Conservation (phyloP, 1,140 invertebrate species). For the Drosophila leontia region DNA sequence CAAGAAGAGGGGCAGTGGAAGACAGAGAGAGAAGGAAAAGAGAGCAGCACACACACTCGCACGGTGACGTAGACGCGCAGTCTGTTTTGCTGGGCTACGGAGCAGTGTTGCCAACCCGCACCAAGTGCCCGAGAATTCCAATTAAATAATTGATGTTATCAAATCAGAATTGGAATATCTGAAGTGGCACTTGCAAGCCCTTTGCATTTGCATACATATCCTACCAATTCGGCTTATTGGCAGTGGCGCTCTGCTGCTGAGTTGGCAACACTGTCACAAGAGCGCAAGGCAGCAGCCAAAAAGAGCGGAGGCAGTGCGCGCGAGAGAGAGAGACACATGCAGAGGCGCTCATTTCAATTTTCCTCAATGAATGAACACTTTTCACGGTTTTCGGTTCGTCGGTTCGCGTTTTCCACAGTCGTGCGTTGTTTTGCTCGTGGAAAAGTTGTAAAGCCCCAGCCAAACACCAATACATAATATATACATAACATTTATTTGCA, state of each 20-base stretch:
- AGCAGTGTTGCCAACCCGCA: slow-evolving; percentile 38
- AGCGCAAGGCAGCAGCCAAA: slow-evolving; percentile 30
- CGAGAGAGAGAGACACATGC: slow-evolving; percentile 29
- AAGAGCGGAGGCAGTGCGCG: slow-evolving; percentile 16
- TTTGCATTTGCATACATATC: slow-evolving; percentile 8
- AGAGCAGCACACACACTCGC: slow-evolving; percentile 17
- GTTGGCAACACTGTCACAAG: slow-evolving; percentile 65
- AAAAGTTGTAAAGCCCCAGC: slow-evolving; percentile 43
- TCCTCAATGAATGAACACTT: slow-evolving; percentile 83
- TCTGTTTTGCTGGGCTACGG: slow-evolving; percentile 52
- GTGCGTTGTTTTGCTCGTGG: slow-evolving; percentile 42
- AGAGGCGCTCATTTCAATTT: slow-evolving; percentile 74
- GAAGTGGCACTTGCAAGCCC: not conserved
- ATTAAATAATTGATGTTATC: slow-evolving; percentile 36
- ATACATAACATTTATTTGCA: slow-evolving; percentile 40
- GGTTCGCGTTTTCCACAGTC: slow-evolving; percentile 62
- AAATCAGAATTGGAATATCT: slow-evolving; percentile 27
- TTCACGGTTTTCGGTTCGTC: slow-evolving; percentile 74
- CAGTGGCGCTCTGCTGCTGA: slow-evolving; percentile 51
- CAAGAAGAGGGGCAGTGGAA: slow-evolving; percentile 18
- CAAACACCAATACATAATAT: slow-evolving; percentile 35
- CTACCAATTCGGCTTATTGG: slow-evolving; percentile 30
- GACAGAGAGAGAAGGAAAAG: slow-evolving; percentile 5
- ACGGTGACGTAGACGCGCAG: slow-evolving; percentile 60
- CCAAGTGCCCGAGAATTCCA: slow-evolving; percentile 3